Conservation (phyloP, 2,888 invertebrate species). For the Ophion ventricosus region DNA sequence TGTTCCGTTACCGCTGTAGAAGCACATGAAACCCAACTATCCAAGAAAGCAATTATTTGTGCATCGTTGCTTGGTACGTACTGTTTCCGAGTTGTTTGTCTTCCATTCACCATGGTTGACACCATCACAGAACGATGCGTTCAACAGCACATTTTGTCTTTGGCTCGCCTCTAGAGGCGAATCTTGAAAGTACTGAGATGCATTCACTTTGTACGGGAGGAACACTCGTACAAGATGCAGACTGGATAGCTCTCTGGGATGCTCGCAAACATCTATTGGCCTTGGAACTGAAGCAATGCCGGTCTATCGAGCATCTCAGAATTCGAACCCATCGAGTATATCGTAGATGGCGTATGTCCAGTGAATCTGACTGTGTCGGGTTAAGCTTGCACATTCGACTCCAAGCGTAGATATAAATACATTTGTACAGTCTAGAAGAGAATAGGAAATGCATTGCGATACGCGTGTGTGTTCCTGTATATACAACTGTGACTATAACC, state of each 20-base stretch:
- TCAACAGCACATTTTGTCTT: constrained; percentile 37
- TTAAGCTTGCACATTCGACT: constrained; percentile 30
- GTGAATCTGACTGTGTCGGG: constrained; percentile 22
- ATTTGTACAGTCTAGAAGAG: constrained; percentile 12
- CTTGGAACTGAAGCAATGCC: constrained; percentile 30
- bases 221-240: background rate
- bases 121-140: constrained; percentile 12
- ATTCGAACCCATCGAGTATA: background rate
- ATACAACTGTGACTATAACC: constrained; percentile 33
- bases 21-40: background rate
- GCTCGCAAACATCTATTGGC: constrained; percentile 29
- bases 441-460: constrained; percentile 24
- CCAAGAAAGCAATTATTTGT: background rate
- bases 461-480: constrained; percentile 8
- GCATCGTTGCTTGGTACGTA: background rate
- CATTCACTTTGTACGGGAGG: constrained; percentile 19
- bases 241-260: constrained; percentile 12
- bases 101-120: constrained; percentile 24
- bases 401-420: background rate
- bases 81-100: constrained; percentile 34
- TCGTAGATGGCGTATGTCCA: background rate
- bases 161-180: background rate
- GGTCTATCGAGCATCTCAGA: constrained; percentile 27
- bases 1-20: background rate
- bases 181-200: background rate